These are phyloP conservation scores for Brachionus koreanus DNA, from an alignment of 1,140 invertebrate genomes.

Conservation along the genomic window DNA sequence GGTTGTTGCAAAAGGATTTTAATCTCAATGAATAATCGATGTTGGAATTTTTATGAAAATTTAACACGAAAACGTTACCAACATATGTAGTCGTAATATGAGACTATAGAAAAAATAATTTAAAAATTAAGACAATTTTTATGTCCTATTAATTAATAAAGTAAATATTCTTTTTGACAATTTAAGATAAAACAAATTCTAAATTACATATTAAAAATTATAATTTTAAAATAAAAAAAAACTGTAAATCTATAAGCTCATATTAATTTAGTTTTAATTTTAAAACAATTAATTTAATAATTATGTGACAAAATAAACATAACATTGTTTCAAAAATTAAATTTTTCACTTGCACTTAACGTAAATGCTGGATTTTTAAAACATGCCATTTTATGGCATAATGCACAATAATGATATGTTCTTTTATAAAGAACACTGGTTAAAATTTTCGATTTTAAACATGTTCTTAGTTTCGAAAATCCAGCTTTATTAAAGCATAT, in stretches of 20 bases:
- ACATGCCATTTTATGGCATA: too few species aligned
- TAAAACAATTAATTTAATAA: not conserved
- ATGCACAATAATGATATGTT: too few species aligned
- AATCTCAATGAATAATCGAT: not conserved
- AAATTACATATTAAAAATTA: not conserved
- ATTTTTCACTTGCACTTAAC: too few species aligned
- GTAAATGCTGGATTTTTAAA: too few species aligned
- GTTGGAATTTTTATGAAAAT: not conserved
- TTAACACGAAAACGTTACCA: not conserved
- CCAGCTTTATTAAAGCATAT: too few species aligned
- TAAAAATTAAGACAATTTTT: not conserved
- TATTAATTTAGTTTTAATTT: too few species aligned
- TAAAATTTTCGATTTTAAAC: too few species aligned
- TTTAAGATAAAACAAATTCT: not conserved
- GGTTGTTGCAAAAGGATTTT: not conserved
- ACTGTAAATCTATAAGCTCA: not conserved
- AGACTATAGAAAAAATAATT: not conserved
- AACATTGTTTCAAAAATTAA: too few species aligned
- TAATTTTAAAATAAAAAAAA: not conserved
- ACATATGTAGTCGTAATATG: not conserved
- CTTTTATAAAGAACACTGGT: too few species aligned
- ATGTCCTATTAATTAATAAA: not conserved
- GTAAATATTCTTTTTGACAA: not conserved
- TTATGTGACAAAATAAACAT: not conserved
- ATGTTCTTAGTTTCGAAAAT: too few species aligned